Evolutionary conservation across 2,113 vertebrate genomes (phyloP).

Genomic region (Ammodytes dubius): DNA sequence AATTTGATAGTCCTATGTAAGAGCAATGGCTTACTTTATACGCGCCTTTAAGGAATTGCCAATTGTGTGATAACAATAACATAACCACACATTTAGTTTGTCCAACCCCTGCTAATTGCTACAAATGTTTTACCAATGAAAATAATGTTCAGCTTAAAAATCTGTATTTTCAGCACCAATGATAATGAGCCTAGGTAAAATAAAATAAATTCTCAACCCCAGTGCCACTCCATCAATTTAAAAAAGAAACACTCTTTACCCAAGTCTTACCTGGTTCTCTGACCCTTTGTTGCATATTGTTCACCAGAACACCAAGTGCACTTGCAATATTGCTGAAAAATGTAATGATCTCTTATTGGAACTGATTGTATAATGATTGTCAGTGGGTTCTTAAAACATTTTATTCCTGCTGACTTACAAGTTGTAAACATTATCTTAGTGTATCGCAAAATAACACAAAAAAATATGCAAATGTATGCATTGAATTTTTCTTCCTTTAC

Average conservation of each 20-base stretch:
- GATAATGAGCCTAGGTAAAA: neutral
- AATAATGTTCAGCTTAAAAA: slow-evolving; percentile 1
- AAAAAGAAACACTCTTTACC: slow-evolving; percentile 5
- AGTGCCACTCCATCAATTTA: slow-evolving; percentile 7
- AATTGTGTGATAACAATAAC: slow-evolving; percentile 22
- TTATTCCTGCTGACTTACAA: slow-evolving; percentile 77
- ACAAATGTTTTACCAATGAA: neutral
- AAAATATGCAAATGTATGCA: slow-evolving; percentile 56
- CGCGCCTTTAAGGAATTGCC: slow-evolving; percentile 9
- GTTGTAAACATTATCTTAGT: slow-evolving; percentile 77
- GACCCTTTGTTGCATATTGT: slow-evolving; percentile 26
- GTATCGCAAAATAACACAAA: slow-evolving; percentile 73
- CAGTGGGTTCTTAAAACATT: slow-evolving; percentile 69
- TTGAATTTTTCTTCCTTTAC: slow-evolving; percentile 35
- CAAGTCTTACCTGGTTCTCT: slow-evolving; percentile 8
- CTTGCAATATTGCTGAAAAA: slow-evolving; percentile 1
- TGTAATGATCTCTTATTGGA: slow-evolving; percentile 17
- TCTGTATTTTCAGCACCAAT: slow-evolving; percentile 12
- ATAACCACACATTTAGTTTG: slow-evolving; percentile 12
- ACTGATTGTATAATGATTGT: slow-evolving; percentile 65
- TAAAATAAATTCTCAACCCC: slow-evolving; percentile 1
- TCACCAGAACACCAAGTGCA: slow-evolving; percentile 15
- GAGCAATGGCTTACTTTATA: slow-evolving; percentile 2
- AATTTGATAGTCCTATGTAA: slow-evolving; percentile 36
- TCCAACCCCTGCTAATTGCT: neutral